Evolutionary conservation across 2,113 vertebrate genomes (phyloP).

Genomic region (Stigmatopora nigra): DNA sequence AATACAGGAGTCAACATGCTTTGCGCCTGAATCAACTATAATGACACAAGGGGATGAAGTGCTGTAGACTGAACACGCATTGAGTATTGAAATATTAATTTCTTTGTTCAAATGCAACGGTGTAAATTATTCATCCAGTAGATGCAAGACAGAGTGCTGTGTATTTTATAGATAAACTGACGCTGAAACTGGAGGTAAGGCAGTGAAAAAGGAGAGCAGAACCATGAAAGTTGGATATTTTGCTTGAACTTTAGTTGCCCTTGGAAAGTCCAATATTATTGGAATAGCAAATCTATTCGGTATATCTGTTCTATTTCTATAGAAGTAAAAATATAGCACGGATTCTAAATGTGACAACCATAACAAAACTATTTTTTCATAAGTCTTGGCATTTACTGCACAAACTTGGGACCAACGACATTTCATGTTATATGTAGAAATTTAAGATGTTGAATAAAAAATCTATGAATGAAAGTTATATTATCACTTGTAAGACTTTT

Average conservation of each 20-base stretch:
- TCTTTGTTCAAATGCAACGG: conserved; percentile 61
- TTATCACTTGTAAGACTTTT: too few species aligned
- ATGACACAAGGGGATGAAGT: conserved; percentile 31
- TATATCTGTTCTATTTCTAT: background rate
- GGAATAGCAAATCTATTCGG: background rate
- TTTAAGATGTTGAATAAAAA: too few species aligned
- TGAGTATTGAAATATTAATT: conserved; percentile 62
- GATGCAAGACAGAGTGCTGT: conserved; percentile 46
- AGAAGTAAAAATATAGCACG: background rate
- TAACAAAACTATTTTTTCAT: background rate
- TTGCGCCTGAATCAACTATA: conserved; percentile 24
- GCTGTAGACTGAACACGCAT: conserved; percentile 44
- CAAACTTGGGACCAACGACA: too few species aligned
- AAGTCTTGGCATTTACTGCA: too few species aligned
- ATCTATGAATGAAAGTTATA: too few species aligned
- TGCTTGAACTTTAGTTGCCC: conserved; percentile 1
- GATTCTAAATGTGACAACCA: background rate
- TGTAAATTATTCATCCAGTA: conserved; percentile 50
- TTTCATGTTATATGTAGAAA: too few species aligned
- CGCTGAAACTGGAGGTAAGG: conserved; percentile 19
- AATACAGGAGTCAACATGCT: conserved; percentile 20
- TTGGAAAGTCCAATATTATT: background rate
- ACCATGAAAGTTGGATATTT: background rate
- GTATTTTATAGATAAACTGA: conserved; percentile 58
- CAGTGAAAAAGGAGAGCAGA: conserved; percentile 23